A percentile compares a stretch with the other conserved stretches of the same genome.
These are phyloP conservation scores for Pycnonotus jocosus DNA, from an alignment of 2,113 vertebrate species.

Conservation along the genomic window DNA sequence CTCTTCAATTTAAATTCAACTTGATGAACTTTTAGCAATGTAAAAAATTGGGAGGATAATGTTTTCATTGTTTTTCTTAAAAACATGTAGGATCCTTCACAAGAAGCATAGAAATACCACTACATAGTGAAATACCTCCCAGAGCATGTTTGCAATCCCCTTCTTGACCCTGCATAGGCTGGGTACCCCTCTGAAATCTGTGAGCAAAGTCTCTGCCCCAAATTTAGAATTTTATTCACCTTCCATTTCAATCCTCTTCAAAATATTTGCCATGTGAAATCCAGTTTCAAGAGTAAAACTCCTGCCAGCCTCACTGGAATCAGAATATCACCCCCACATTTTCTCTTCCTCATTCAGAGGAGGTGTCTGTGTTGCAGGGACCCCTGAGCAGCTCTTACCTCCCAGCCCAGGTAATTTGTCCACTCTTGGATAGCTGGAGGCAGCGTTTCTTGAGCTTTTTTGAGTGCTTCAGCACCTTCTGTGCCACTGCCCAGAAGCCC, in stretches of 20 bases:
- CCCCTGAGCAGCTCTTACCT: constrained; percentile 70
- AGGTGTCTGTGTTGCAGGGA: background rate
- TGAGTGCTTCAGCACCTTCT: constrained; percentile 78
- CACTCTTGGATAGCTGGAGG: constrained; percentile 85
- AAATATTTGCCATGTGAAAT: background rate
- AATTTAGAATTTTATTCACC: background rate
- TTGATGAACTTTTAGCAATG: background rate
- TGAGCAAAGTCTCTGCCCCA: background rate
- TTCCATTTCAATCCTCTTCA: background rate
- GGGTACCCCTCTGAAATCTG: background rate
- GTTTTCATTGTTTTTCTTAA: background rate
- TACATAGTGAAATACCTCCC: background rate
- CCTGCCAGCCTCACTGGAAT: background rate
- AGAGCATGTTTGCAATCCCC: background rate
- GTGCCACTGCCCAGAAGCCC: constrained; percentile 80
- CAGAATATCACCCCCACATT: accelerated
- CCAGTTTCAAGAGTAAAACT: background rate
- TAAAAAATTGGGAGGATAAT: background rate
- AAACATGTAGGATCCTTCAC: background rate
- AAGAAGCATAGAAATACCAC: background rate
- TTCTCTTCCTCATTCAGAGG: background rate
- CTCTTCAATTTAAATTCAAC: background rate
- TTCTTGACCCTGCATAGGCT: background rate
- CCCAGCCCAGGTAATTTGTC: constrained; percentile 83
- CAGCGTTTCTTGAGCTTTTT: constrained; percentile 76